Percentiles rank a stretch among this genome's conserved stretches.
Conservation (phyloP, 2,888 invertebrate species). For the Sicus ferrugineus region DNA sequence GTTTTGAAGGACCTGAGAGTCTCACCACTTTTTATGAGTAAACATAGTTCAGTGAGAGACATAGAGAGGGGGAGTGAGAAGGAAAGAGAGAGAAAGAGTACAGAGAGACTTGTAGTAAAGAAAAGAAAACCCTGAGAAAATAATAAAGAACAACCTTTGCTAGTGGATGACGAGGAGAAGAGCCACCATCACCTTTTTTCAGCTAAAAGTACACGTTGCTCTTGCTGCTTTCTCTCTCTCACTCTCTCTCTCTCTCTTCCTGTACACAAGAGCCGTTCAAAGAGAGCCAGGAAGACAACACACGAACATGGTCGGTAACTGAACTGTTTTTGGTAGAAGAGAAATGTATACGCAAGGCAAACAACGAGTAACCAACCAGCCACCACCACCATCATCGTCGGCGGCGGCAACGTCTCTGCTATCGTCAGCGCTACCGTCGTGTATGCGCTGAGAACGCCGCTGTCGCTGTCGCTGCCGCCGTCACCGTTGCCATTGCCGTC, state of each 20-base stretch:
- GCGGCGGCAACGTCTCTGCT: neutral
- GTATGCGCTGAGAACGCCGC: neutral
- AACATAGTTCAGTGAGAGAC: no score
- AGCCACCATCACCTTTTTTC: no score
- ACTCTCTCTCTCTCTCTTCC: no score
- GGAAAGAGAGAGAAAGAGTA: neutral
- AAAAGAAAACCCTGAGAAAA: neutral
- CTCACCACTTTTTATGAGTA: no score
- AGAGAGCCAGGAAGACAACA: no score
- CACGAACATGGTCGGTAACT: neutral
- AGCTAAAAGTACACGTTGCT: no score
- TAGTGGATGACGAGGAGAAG: no score
- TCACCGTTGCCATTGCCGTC: constrained; percentile 14
- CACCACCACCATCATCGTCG: neutral
- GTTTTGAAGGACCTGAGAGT: no score
- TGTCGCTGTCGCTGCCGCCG: constrained; percentile 14
- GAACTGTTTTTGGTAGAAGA: neutral
- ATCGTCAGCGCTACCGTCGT: neutral
- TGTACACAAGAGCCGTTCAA: no score
- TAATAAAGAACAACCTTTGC: no score
- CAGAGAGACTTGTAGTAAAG: neutral
- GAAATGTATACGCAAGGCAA: neutral
- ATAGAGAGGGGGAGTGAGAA: no score
- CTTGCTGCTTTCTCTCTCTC: no score
- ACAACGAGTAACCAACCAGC: constrained; percentile 10